Evolutionary conservation across 2,888 invertebrate genomes (phyloP), one percentile per base, ranked within the genome.

Genomic region (Dysmachus trigonus): DNA sequence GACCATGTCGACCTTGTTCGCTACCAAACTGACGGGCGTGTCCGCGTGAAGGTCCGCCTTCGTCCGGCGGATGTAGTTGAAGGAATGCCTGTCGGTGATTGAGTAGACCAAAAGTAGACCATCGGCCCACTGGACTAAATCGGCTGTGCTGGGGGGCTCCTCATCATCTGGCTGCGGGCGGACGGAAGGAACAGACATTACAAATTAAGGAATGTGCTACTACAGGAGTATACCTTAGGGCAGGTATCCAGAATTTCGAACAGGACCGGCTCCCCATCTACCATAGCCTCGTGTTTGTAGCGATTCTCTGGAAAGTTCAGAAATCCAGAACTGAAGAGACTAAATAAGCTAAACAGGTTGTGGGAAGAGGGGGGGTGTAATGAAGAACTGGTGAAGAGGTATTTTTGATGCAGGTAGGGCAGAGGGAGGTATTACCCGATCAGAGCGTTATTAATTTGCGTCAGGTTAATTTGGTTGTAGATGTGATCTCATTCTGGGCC

Each of bases 221-320:
- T 47, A n/a, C 4, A 85, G 18, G 27, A 62, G 2, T 18, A 41
- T 89, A 92, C 92, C 90, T 92, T 92, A 86, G 86, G 96, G 95
- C 97, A 97, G 79, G 97, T 96, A 92, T 98, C 98, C 89, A 98
- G 93, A 89, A 98, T 97, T 93, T 98, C 98, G 90, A 97, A 97
- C 53, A 97, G 94, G 87, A 98, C 95, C 18, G 98, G 96, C 90
- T 98, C 98, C 15, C 96, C 96, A 90, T 98, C 97, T 87, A 98
- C 95, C 90, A 97, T 92, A 30, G 97, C 95, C 92, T 98, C 98
- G 91, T 97, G 96, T 90, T 97, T 98, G 92, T 98, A 97, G 92
- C 96, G 95, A 91, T 95, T 97, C 92, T 97, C 97, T 97, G 94
- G 88, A 94, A 87, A 85, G 86, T 86, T 31, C 84, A 74, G 85